Evolutionary conservation across 1,140 invertebrate genomes (phyloP).

Genomic region (Aradophagus sp.): DNA sequence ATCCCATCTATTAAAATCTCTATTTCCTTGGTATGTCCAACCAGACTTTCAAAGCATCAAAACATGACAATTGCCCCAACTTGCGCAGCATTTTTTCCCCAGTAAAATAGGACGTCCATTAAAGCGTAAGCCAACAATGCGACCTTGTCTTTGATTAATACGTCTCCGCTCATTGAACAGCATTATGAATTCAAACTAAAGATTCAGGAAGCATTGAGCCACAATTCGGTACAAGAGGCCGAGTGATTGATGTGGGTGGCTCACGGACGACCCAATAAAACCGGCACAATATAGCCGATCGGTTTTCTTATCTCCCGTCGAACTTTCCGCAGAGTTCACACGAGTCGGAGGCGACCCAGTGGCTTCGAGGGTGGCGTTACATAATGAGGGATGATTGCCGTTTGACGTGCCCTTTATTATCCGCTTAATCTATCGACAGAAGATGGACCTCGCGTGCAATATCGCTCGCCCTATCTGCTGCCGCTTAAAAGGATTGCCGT

Average conservation of each 20-base stretch:
- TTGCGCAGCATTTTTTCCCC: no score
- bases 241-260: slow-evolving; percentile 65
- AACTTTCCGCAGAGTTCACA: slow-evolving; percentile 69
- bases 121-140: no score
- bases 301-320: slow-evolving; percentile 64
- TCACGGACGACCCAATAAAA: slow-evolving; percentile 67
- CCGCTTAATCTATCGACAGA: slow-evolving; percentile 65
- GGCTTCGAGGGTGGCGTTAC: slow-evolving; percentile 64
- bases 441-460: slow-evolving; percentile 45
- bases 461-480: slow-evolving; percentile 17
- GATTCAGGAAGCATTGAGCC: background rate
- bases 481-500: no score
- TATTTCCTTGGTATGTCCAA: no score
- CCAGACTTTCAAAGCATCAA: no score
- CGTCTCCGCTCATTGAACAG: no score
- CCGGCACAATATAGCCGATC: slow-evolving; percentile 70
- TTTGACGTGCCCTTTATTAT: slow-evolving; percentile 66
- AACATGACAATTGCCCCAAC: no score
- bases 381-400: slow-evolving; percentile 72
- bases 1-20: no score
- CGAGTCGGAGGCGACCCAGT: slow-evolving; percentile 50
- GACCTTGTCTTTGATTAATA: no score
- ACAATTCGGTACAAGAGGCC: slow-evolving; percentile 8
- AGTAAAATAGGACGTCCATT: no score
- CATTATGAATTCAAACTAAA: background rate